Base-by-base conservation (phyloP, 1,140 invertebrate genomes). In the Diachasma alloeum region DNA sequence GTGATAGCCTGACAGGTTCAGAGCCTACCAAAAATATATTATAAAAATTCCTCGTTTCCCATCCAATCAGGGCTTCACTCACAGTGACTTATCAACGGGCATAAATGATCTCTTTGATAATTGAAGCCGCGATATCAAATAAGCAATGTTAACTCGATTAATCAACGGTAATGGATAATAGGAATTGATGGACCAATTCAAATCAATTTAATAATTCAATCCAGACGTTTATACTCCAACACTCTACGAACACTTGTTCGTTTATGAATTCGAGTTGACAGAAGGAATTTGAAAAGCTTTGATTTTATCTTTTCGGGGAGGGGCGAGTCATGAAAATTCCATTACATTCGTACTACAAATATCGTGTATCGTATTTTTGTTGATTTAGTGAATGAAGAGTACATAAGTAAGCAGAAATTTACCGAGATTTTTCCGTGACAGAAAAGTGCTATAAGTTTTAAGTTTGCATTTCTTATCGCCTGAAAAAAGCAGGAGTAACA, bases 1-100 rank as follows among this genome's bases (percentile, higher is more conserved):
- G 96, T 4, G 95, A 95, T 69, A 97, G 89, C 80, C 93, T 93
- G 37, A 97, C 95, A 63, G 95, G 95, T 88, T 95, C 94, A 79
- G 84, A 80, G 75, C 84, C 87, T 86, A 70, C 46, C 67, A 10
- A 15, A 63, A 48, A 37, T 26, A 66, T 24, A 39, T 36, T 6
- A 53, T 15, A 44, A 15, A 44, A 22, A 44, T 53, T 0, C n/a
- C 48, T 17, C 48, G n/a, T 46, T 42, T 71, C 22, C 17, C 70
- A 67, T 59, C 53, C 17, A 22, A 13, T 70, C 26, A 26, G 6
- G 31, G 9, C 15, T 24, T 15, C 72, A 74, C 15, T 10, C 42
- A 39, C 31, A 31, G 31, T 31, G 31, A 31, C 31, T 2, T 31
- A 31, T 31, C 48, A 53, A 53, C 44, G 42, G 44, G 24, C 42